These are phyloP conservation scores for Sebastes glaucus DNA, from an alignment of 2,797 vertebrate species.

Conservation along the genomic window DNA sequence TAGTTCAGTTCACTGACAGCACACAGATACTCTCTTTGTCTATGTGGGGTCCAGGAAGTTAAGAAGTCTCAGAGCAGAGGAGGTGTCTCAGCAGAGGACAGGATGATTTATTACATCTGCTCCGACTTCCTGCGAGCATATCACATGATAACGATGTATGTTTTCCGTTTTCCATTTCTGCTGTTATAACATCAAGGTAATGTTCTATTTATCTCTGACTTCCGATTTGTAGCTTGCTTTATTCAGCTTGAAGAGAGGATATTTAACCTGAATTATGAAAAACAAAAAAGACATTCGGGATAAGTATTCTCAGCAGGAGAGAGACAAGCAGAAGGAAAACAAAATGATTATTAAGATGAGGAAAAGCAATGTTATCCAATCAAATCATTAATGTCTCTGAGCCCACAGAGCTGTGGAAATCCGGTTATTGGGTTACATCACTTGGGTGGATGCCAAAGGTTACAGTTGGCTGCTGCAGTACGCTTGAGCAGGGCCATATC, in stretches of 20 bases:
- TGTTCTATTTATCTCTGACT: neutral
- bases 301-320: neutral
- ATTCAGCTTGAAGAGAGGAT: neutral
- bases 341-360: conserved; percentile 40
- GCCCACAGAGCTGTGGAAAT: conserved; percentile 22
- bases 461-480: neutral
- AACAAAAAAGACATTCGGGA: neutral
- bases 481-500: neutral
- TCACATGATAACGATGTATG: neutral
- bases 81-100: conserved; percentile 19
- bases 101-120: conserved; percentile 30
- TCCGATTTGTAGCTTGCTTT: neutral
- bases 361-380: conserved; percentile 33
- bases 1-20: conserved; percentile 51
- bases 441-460: conserved; percentile 25
- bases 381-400: conserved; percentile 30
- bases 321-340: neutral
- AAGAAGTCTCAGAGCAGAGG: conserved; percentile 46
- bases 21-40: conserved; percentile 58
- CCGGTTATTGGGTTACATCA: conserved; percentile 54
- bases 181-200: neutral
- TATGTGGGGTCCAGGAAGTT: conserved; percentile 47
- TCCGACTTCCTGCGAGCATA: conserved; percentile 23
- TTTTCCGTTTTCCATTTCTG: neutral
- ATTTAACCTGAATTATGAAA: neutral